Evolutionary conservation across 2,113 vertebrate genomes (phyloP), one percentile per base, ranked within the genome.

Genomic region (Machaerirhynchus nigripectus): DNA sequence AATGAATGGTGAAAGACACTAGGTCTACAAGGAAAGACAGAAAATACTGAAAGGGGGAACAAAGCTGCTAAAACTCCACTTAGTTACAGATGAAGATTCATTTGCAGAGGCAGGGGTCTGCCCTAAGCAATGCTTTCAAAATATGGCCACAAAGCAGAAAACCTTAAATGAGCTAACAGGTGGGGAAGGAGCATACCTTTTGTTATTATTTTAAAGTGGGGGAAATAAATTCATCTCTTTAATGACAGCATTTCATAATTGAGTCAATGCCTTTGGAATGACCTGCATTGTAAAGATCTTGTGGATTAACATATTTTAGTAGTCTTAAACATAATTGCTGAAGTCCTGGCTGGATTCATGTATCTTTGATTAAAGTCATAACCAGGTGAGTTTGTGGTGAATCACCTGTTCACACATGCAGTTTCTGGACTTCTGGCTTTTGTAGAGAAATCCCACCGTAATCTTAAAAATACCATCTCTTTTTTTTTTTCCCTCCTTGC

Each of bases 391-490:
- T 71, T 91, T 52, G 28, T 67, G 84, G 35, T 87, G 24, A 87
- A 52, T 39, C 9, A 49, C n/a, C 16, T 61, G 7, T 93, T 94
- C 73, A 53, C 7, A 44, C 9, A 22, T 10, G 14, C 9, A 61
- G 23, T 24, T 14, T 81, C 11, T 3, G 4, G 9, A 47, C 4
- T 64, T 19, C 26, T 39, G 31, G 10, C 1, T 69, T 65, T 27
- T 56, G 8, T 22, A 56, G 4, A 5, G 75, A 84, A 49, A 0
- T 0, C 1, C 11, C 22, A n/a, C 10, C 9, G 15, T 33, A 70
- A 50, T 50, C 73, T 46, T 13, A 74, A 85, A 68, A 15, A 31
- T 10, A 35, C 2, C 4, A 16, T 73, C 11, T 49, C 8, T 68
- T 4, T 0, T 23, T 84, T 64, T 39, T 67, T 7, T 39, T n/a